Conservation (phyloP, 37 sponge, comb jelly and placozoan genomes). For the Cliona cf. orientalis region DNA sequence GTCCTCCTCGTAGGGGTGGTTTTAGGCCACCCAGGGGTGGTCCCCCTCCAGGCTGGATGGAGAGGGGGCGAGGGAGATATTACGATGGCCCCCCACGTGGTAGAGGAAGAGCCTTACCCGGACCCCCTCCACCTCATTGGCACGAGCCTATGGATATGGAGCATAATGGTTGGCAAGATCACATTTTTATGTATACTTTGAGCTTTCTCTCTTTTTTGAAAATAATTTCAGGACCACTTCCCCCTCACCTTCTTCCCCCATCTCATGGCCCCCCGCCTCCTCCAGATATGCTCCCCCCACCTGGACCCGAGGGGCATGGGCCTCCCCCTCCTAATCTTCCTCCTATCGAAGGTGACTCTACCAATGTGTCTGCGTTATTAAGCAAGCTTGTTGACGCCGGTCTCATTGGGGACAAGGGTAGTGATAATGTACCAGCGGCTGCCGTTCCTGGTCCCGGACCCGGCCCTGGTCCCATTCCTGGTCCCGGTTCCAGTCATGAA, state of each 20-base stretch:
- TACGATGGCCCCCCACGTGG: neutral
- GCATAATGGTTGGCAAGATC: neutral
- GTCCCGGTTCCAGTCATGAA: neutral
- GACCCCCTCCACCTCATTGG: neutral
- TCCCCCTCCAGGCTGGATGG: neutral
- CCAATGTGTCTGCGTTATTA: slow-evolving; percentile 1
- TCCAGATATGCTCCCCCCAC: neutral
- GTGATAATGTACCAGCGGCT: no score
- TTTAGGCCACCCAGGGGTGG: neutral
- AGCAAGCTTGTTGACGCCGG: slow-evolving; percentile 23
- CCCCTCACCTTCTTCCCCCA: neutral
- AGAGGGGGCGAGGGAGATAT: neutral
- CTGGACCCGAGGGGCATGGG: neutral
- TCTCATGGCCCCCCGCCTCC: neutral
- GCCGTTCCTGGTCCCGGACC: no score
- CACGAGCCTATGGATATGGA: neutral
- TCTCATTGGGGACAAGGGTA: neutral
- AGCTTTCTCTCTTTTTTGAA: no score
- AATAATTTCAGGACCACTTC: no score
- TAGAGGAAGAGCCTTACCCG: neutral
- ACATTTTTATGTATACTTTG: neutral
- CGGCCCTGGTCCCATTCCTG: neutral
- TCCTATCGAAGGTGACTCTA: neutral
- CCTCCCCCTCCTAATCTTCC: neutral
- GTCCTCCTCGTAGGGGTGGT: neutral